Conservation (phyloP, 2,888 invertebrate genomes). For the Eupithecia pulchellata region DNA sequence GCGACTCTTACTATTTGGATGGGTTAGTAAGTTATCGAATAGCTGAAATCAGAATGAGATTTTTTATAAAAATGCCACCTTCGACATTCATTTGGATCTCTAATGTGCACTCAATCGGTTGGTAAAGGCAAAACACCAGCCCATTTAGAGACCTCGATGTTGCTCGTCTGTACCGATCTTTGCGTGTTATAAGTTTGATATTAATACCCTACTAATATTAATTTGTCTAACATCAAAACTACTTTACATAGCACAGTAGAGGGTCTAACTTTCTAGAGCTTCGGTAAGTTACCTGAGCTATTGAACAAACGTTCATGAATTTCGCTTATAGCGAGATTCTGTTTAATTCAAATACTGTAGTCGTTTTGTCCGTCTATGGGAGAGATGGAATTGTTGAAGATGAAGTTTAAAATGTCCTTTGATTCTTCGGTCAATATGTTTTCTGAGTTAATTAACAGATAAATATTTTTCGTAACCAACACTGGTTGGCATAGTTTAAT, state of each 20-base stretch:
- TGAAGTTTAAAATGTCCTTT: too few species aligned
- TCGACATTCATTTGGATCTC: not conserved
- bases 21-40: not conserved
- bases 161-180: not conserved
- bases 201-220: constrained; percentile 16
- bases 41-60: not conserved
- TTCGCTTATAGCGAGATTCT: not conserved
- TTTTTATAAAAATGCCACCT: not conserved
- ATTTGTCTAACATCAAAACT: constrained; percentile 16
- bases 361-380: not conserved
- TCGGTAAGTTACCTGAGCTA: constrained; percentile 19
- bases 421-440: too few species aligned
- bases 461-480: not conserved
- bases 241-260: constrained; percentile 13
- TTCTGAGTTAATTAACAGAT: not conserved
- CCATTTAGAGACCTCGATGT: not conserved
- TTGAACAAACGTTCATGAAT: constrained; percentile 5
- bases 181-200: constrained; percentile 18
- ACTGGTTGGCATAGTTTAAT: not conserved
- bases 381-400: not conserved
- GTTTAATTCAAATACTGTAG: not conserved
- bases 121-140: not conserved
- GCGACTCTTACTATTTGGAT: not conserved
- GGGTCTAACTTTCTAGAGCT: constrained; percentile 22
- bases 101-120: not conserved